Percentiles rank a stretch among this genome's conserved stretches.
These are phyloP conservation scores for Ochlodes sylvanus DNA, from an alignment of 2,888 invertebrate species.

Conservation along the genomic window DNA sequence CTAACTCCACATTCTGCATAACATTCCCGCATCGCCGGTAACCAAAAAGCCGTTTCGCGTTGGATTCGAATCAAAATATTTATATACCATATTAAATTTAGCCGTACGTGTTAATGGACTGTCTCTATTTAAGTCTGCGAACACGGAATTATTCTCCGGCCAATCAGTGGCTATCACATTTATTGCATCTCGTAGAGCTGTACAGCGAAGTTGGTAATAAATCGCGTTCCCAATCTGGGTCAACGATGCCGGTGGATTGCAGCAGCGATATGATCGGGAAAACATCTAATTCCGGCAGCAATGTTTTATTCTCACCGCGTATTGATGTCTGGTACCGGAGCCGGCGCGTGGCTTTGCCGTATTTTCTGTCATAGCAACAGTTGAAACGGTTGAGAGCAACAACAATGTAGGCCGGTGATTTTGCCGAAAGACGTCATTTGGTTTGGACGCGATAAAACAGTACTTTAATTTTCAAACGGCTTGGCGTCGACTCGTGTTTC, in stretches of 20 bases:
- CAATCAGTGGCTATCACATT: slow-evolving; percentile 41
- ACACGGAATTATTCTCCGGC: slow-evolving; percentile 36
- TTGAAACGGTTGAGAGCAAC: slow-evolving; percentile 34
- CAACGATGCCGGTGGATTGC: slow-evolving; percentile 52
- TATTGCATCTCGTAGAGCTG: slow-evolving; percentile 44
- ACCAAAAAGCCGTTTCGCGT: slow-evolving; percentile 20
- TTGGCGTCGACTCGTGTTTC: background rate
- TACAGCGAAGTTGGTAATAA: slow-evolving; percentile 53
- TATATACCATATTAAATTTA: slow-evolving; percentile 29
- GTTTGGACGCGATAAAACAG: slow-evolving; percentile 5
- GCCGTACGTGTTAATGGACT: slow-evolving; percentile 22
- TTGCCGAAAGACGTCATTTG: slow-evolving; percentile 20
- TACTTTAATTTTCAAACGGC: slow-evolving; percentile 1
- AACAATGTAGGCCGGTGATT: slow-evolving; percentile 40
- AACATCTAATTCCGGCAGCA: slow-evolving; percentile 74
- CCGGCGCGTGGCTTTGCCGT: slow-evolving; percentile 46
- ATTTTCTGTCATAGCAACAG: slow-evolving; percentile 56
- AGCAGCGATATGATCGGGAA: slow-evolving; percentile 51
- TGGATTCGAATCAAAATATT: slow-evolving; percentile 33
- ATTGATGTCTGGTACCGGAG: slow-evolving; percentile 45
- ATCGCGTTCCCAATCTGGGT: slow-evolving; percentile 54
- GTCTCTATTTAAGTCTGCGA: slow-evolving; percentile 26
- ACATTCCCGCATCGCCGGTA: slow-evolving; percentile 14
- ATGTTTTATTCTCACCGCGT: slow-evolving; percentile 52
- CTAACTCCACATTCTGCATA: slow-evolving; percentile 1